Conservation (phyloP, 1,140 invertebrate genomes). For the Drosophila grimshawi region DNA sequence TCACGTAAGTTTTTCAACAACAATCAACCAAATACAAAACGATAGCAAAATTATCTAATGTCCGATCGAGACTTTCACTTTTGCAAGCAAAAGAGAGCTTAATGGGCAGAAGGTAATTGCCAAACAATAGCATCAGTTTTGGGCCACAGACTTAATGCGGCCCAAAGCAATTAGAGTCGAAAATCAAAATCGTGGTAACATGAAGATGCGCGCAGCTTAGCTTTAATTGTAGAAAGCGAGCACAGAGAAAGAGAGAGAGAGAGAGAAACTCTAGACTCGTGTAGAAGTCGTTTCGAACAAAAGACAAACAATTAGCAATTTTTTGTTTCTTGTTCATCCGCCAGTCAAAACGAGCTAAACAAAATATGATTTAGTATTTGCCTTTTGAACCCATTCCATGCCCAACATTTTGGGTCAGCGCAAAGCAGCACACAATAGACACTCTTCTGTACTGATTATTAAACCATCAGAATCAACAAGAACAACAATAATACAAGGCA, state of each 20-base stretch:
- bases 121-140: slow-evolving; percentile 28
- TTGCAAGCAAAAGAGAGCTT: slow-evolving; percentile 14
- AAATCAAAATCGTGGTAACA: slow-evolving; percentile 15
- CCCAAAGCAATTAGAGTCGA: slow-evolving; percentile 39
- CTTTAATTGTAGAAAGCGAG: slow-evolving; percentile 72
- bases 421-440: slow-evolving; percentile 63
- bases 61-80: slow-evolving; percentile 44
- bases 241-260: background rate
- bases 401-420: slow-evolving; percentile 43
- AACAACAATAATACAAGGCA: slow-evolving; percentile 38
- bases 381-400: slow-evolving; percentile 53
- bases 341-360: slow-evolving; percentile 21
- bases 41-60: slow-evolving; percentile 31
- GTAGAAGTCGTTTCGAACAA: slow-evolving; percentile 43
- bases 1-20: slow-evolving; percentile 28
- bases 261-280: background rate
- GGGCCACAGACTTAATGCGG: background rate
- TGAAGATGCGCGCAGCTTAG: slow-evolving; percentile 53
- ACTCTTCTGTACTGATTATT: slow-evolving; percentile 75
- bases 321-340: slow-evolving; percentile 13
- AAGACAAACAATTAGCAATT: slow-evolving; percentile 75
- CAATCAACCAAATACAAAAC: background rate
- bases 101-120: slow-evolving; percentile 19
- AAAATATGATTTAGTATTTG: slow-evolving; percentile 70
- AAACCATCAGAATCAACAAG: slow-evolving; percentile 60